Base-by-base conservation (phyloP, 2,113 vertebrate genomes). In the Thunnus thynnus region DNA sequence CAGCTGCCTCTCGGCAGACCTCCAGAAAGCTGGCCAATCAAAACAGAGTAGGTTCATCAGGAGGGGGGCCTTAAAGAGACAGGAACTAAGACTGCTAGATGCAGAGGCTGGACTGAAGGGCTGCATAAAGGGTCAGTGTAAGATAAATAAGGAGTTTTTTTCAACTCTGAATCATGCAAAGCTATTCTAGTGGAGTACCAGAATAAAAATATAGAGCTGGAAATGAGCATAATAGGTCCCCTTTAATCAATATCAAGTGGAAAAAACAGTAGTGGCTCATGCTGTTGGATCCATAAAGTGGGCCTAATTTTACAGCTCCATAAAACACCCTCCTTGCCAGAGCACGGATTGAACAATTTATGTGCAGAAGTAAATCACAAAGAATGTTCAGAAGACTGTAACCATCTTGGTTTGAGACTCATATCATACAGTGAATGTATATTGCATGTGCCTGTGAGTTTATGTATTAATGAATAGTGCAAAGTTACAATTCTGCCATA, bases 301-400 rank as follows among this genome's bases (percentile, higher is more conserved):
- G 63, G 80, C 76, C 86, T 93, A 91, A 93, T 94, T 94, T 93
- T 92, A 93, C 86, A 91, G 89, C 84, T 87, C 90, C 72, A 89
- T 92, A 93, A 94, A 93, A 92, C 83, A 85, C 86, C 80, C 76
- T 89, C 63, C 87, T 76, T 54, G 81, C 86, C 61, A 56, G 82
- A 86, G 74, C 82, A 87, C 13, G 70, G 65, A 77, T 85, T 88
- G 82, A 88, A 86, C 65, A 89, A 65, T 90, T 91, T 89, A 86
- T 89, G 85, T 84, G 87, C 70, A 56, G 72, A 68, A 90, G 74
- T 91, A 87, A 93, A 91, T 90, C 86, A 75, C 46, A 12, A 77
- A 18, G 57, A 76, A 77, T 58, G 63, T 48, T 78, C 58, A 62
- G 63, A 76, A 77, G 64, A 67, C 63, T 80, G 52, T 78, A 75